Evolutionary conservation across 2,888 invertebrate genomes (phyloP), one percentile per base, ranked within the genome.

Genomic region (Therioaphis trifolii): DNA sequence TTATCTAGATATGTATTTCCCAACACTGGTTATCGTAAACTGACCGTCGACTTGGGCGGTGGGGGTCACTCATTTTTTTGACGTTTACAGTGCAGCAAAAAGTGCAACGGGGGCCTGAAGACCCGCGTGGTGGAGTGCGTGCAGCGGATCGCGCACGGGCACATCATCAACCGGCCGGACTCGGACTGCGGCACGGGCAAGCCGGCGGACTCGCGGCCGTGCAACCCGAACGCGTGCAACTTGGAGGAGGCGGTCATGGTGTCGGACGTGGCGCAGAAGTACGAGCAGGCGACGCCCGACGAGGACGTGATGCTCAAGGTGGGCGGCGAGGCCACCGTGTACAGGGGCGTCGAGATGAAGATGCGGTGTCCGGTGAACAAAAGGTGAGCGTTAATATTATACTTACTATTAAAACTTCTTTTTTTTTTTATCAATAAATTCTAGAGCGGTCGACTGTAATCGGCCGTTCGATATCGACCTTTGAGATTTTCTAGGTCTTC

Each of bases 61-160:
- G n/a, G n/a, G n/a, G n/a, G n/a, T n/a, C n/a, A n/a, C n/a, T n/a
- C n/a, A n/a, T n/a, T n/a, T n/a, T n/a, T n/a, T n/a, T n/a, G n/a
- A n/a, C n/a, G 35, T 29, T 24, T 86, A 12, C 88, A 95, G 89
- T 99, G 98, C 88, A 95, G 95, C 18, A 95, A 94, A 88, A 92
- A 95, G n/a, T 99, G 98, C 88, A 97, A 97, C 0, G 95, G 95
- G 18, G 98, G 98, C 0, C 90, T 94, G 78, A 96, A 97, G 88
- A 94, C 93, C 78, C 92, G 98, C 86, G 92, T 92, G 86, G 93
- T 94, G 61, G 89, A 90, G 72, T 99, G 99, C 89, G 96, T 96
- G 88, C 96, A 97, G 89, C 93, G 95, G 85, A 95, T 96, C 93
- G 95, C 96, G 0, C 95, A 96, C 88, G 96, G 96, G n/a, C 95